Base-by-base conservation (phyloP, 2,797 vertebrate genomes). In the Crax fasciolata region DNA sequence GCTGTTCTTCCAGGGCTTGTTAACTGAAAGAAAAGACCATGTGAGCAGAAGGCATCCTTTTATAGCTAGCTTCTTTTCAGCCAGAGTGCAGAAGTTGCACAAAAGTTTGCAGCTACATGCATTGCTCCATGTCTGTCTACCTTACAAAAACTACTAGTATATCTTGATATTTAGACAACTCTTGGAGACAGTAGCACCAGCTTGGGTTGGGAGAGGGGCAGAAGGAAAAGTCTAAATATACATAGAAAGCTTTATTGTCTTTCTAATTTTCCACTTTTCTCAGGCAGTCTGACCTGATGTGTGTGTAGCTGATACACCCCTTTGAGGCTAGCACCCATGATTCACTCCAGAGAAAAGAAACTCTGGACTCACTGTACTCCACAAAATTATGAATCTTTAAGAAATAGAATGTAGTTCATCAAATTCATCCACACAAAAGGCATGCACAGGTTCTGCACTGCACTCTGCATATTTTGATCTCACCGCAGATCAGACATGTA, bases 41-140 rank as follows among this genome's bases (percentile, higher is more conserved):
- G 46, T 58, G n/a, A 75, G 65, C 23, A 91, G 75, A 91, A 73
- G 15, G 4, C 19, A 38, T 68, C 17, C 27, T 77, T 63, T 54
- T 73, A 24, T 54, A 62, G 9, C 28, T 38, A 81, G 9, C 18
- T 72, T 87, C 28, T 72, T 13, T 79, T 91, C 43, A 79, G 16
- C 11, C 4, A n/a, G 35, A 30, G 17, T 19, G 55, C 63, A 62
- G 15, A 78, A 84, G 4, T 5, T 51, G 3, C n/a, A 51, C 8
- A 51, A 41, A 80, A 77, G 57, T 21, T 52, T 87, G 24, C 17
- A 74, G 17, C 18, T 85, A 62, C 16, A 27, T 44, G 16, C 10
- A 25, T 48, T 55, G 8, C 19, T 85, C 27, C 0, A 0, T 32
- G 15, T 8, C 2, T 5, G 4, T 16, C 3, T 19, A 65, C 8